A percentile compares a stretch with the other conserved stretches of the same genome.
Evolutionary conservation across 2,888 invertebrate genomes (phyloP).

Genomic region (Mellilla xanthometata): DNA sequence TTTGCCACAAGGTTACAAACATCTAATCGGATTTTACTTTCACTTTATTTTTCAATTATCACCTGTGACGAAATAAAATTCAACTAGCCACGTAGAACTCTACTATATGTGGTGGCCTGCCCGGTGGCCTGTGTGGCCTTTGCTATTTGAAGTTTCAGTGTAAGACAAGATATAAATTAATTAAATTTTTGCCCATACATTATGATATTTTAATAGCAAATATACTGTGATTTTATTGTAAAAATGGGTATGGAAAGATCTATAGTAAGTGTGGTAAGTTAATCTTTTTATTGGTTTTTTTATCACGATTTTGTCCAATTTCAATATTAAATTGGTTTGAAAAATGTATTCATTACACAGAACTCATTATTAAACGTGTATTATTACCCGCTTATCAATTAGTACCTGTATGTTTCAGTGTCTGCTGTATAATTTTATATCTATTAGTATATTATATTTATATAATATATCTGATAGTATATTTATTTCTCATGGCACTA

Average conservation of each 20-base stretch:
- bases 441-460: no score
- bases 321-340: no score
- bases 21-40: slow-evolving; percentile 10
- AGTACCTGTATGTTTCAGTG: no score
- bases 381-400: no score
- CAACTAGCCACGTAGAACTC: slow-evolving; percentile 17
- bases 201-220: slow-evolving; percentile 6
- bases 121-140: background rate
- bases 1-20: no score
- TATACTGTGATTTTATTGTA: background rate
- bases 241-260: slow-evolving; percentile 66
- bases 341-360: no score
- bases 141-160: background rate
- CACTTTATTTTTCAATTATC: slow-evolving; percentile 15
- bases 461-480: no score
- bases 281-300: background rate
- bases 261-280: slow-evolving; percentile 48
- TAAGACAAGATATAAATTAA: no score
- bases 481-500: no score
- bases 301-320: no score
- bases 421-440: no score
- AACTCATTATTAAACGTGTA: no score
- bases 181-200: background rate
- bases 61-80: slow-evolving; percentile 9
- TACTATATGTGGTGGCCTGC: background rate